phyloP scores from a whole-genome alignment of 2,113 vertebrate species.

The Podarcis cretensis region DNA sequence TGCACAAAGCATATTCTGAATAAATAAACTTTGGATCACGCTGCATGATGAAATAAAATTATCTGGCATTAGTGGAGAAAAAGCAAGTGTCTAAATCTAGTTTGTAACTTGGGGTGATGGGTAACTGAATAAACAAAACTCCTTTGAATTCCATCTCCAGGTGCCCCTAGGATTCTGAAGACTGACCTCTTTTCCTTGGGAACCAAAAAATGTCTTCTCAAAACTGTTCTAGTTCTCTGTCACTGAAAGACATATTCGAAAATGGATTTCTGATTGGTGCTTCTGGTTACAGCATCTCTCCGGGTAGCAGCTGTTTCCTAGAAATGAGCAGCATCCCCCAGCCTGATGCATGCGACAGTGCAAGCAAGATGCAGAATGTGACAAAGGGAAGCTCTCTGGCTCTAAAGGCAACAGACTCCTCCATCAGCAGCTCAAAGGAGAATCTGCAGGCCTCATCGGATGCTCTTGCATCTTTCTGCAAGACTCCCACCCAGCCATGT shows the following conservation, averaged over 20 bases:
- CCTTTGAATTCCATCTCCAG: neutral
- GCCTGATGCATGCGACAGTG: slow-evolving; percentile 22
- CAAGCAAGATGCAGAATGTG: neutral
- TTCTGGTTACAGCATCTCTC: neutral
- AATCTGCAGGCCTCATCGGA: slow-evolving; percentile 47
- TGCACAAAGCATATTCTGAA: neutral
- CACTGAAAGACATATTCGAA: slow-evolving; percentile 61
- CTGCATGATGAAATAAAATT: neutral
- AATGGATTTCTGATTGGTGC: slow-evolving; percentile 44
- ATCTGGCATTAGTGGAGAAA: neutral
- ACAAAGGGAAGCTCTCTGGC: neutral
- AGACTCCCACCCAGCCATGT: slow-evolving; percentile 4
- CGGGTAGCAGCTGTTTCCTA: neutral
- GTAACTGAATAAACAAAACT: neutral
- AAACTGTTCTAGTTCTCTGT: slow-evolving; percentile 13
- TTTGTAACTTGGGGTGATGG: neutral
- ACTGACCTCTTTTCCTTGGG: neutral
- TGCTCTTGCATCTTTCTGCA: slow-evolving; percentile 38
- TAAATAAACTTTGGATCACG: neutral
- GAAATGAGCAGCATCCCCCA: slow-evolving; percentile 17
- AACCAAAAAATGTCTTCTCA: slow-evolving; percentile 53
- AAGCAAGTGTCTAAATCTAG: too few relatives aligned
- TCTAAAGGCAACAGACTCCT: neutral
- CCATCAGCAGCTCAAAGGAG: neutral
- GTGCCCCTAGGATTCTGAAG: neutral